Evolutionary conservation across 2,888 invertebrate genomes (phyloP).

Genomic region (Diaperis boleti): DNA sequence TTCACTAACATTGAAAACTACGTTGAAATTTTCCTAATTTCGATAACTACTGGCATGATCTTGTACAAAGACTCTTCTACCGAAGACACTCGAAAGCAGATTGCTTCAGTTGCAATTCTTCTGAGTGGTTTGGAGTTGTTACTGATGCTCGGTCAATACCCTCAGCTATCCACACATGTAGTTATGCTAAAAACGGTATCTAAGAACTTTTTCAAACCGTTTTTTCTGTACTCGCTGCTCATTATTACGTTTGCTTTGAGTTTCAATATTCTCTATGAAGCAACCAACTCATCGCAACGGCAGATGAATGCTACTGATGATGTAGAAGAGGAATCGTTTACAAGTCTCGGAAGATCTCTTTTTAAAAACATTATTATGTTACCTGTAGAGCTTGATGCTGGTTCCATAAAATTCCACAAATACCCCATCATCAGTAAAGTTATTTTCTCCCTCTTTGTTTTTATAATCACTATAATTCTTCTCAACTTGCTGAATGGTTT

Average conservation of each 20-base stretch:
- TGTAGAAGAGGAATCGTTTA: slow-evolving; percentile 71
- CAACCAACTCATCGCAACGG: slow-evolving; percentile 61
- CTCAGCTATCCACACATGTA: no score
- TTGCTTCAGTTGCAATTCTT: no score
- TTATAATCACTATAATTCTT: slow-evolving; percentile 85
- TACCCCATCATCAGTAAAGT: slow-evolving; percentile 79
- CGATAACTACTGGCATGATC: slow-evolving; percentile 74
- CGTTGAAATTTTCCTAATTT: slow-evolving; percentile 78
- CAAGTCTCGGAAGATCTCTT: slow-evolving; percentile 77
- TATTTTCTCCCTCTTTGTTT: slow-evolving; percentile 83
- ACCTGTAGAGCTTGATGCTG: slow-evolving; percentile 87
- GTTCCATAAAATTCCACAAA: slow-evolving; percentile 78
- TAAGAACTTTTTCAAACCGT: no score
- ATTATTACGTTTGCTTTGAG: no score
- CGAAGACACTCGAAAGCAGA: slow-evolving; percentile 80
- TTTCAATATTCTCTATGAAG: slow-evolving; percentile 77
- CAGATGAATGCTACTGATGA: slow-evolving; percentile 56
- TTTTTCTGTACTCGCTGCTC: no score
- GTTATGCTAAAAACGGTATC: no score
- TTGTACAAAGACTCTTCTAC: slow-evolving; percentile 65
- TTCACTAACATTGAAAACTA: slow-evolving; percentile 79
- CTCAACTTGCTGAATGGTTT: slow-evolving; percentile 87
- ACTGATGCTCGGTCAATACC: no score
- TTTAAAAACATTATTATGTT: slow-evolving; percentile 90
- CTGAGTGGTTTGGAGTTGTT: no score